Base-by-base conservation (phyloP, 2,797 vertebrate species). In the Hylomyscus alleni region DNA sequence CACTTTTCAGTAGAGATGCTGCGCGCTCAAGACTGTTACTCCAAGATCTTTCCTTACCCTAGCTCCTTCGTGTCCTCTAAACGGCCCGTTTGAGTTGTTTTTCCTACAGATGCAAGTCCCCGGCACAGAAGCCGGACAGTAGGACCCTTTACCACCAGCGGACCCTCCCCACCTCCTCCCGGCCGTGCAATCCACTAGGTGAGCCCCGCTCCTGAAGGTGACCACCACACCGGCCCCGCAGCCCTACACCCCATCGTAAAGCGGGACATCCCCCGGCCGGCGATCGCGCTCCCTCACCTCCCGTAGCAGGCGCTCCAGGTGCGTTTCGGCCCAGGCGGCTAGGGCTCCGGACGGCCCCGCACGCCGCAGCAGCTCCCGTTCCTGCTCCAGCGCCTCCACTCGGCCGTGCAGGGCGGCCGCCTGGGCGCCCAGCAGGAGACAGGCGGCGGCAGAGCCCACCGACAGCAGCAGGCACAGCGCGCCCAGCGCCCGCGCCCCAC, bases 341-440 rank as follows among this genome's bases (percentile, higher is more conserved):
- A 95, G 50, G 54, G 93, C 47, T 37, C 54, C 93, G 0, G 95
- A 87, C 2, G 56, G 40, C 86, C 98, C 98, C 95, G 98, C 98
- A 97, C 97, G 97, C 87, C 58, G 50, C 83, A 91, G 62, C 58
- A 94, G 86, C 92, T 95, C 95, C 37, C 88, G 97, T 31, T 98
- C 98, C 94, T 98, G 98, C 98, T 99, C 99, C 97, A 99, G 98
- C 95, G 98, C 98, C 75, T 98, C 98, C 97, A 99, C 98, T 60
- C 99, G 98, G 97, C 97, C 98, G 98, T 99, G 99, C 98, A 99
- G 98, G 97, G 99, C 98, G 75, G 98, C 98, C 82, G 99, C 99
- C 98, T 98, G 99, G 96, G 99, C 97, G 97, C 99, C 99, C 98
- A 99, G 99, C 94, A 99, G 98, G 62, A 99, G 98, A 97, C 99